Evolutionary conservation across 2,113 vertebrate genomes (phyloP).

Genomic region (Colossoma macropomum): DNA sequence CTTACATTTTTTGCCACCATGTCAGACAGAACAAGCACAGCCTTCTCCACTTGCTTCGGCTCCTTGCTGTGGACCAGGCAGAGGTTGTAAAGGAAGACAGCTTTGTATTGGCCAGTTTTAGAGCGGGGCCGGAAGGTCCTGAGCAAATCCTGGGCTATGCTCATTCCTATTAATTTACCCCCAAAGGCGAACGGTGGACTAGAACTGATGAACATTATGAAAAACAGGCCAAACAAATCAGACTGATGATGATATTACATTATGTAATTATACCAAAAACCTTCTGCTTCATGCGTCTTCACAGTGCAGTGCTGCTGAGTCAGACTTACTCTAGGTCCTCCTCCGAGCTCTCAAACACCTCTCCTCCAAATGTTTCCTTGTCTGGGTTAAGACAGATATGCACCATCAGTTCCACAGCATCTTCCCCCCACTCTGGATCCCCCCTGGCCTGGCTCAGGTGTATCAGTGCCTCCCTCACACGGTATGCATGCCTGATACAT

Average conservation of each 20-base stretch:
- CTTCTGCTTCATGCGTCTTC: not conserved
- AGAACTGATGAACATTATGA: not conserved
- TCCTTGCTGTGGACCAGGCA: slow-evolving; percentile 70
- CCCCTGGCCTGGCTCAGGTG: slow-evolving; percentile 74
- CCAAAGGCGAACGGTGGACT: not conserved
- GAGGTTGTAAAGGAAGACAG: slow-evolving; percentile 62
- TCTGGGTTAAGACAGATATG: slow-evolving; percentile 79
- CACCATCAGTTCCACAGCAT: slow-evolving; percentile 68
- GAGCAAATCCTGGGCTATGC: slow-evolving; percentile 71
- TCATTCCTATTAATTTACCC: slow-evolving; percentile 56
- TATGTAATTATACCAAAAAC: too few species aligned
- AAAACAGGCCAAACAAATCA: not conserved
- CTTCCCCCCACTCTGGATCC: slow-evolving; percentile 69
- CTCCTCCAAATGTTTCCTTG: slow-evolving; percentile 72
- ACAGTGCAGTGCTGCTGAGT: not conserved
- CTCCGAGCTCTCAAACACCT: slow-evolving; percentile 65
- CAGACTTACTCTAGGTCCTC: slow-evolving; percentile 64
- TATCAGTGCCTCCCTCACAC: slow-evolving; percentile 67
- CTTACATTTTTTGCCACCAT: slow-evolving; percentile 63
- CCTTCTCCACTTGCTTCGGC: slow-evolving; percentile 60
- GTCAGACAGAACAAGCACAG: slow-evolving; percentile 65
- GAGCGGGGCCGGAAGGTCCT: slow-evolving; percentile 64
- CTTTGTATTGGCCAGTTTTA: slow-evolving; percentile 51
- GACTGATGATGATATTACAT: too few species aligned
- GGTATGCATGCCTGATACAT: slow-evolving; percentile 63